A percentile compares a stretch with the other conserved stretches of the same genome.
Evolutionary conservation across 2,797 vertebrate species (phyloP).

Genomic region (Pseudocheirus occidentalis): DNA sequence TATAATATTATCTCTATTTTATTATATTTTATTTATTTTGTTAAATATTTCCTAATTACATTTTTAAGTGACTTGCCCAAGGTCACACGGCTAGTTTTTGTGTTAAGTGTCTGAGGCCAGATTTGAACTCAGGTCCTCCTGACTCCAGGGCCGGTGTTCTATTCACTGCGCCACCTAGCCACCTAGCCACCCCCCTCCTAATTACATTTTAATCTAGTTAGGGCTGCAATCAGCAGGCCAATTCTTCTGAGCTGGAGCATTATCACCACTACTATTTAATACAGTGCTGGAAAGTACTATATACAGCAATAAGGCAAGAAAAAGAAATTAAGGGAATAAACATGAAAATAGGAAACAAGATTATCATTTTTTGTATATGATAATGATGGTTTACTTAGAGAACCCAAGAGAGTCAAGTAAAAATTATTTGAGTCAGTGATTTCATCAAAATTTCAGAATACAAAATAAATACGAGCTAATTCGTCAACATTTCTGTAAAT

Average conservation of each 20-base stretch:
- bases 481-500: neutral
- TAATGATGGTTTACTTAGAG: neutral
- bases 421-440: neutral
- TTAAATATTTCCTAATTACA: neutral
- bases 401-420: neutral
- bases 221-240: neutral
- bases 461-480: neutral
- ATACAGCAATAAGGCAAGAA: too few relatives aligned
- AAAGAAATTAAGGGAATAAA: too few relatives aligned
- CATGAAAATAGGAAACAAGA: neutral
- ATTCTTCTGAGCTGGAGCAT: neutral
- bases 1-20: neutral
- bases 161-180: too few relatives aligned
- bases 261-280: neutral
- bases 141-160: too few relatives aligned
- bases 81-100: too few relatives aligned
- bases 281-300: neutral
- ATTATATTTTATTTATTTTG: neutral
- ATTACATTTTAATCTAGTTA: neutral
- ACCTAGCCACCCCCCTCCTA: too few relatives aligned
- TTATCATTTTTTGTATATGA: neutral
- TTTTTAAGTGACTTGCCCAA: too few relatives aligned
- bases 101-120: too few relatives aligned
- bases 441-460: neutral
- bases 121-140: too few relatives aligned